Percentiles rank a stretch among this genome's conserved stretches.
Conservation (phyloP, 2,888 invertebrate genomes). For the Chrysina gloriosa region DNA sequence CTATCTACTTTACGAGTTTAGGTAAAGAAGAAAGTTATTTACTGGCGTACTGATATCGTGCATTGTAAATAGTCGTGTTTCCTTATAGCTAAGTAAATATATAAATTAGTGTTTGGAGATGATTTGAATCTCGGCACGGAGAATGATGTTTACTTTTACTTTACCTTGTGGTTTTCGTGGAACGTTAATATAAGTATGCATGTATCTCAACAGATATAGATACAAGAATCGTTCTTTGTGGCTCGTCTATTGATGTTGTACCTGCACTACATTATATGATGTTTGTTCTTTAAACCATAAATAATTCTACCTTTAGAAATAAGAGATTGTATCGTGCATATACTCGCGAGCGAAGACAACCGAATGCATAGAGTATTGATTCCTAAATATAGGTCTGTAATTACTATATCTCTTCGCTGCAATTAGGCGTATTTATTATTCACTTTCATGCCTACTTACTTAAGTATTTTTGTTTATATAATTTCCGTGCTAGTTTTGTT, state of each 20-base stretch:
- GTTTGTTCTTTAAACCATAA: constrained; percentile 2
- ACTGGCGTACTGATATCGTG: constrained; percentile 52
- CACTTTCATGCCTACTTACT: no score
- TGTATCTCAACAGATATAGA: not conserved
- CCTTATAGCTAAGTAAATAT: constrained; percentile 58
- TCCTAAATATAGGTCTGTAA: no score
- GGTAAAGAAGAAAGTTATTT: constrained; percentile 53
- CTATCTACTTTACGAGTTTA: constrained; percentile 52
- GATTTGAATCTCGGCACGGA: constrained; percentile 52
- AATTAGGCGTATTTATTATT: no score
- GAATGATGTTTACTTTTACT: constrained; percentile 40
- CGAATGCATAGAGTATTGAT: no score
- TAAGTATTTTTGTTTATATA: constrained; percentile 1
- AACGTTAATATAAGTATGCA: constrained; percentile 24
- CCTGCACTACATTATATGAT: constrained; percentile 9
- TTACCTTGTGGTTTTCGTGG: constrained; percentile 35
- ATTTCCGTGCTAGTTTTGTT: not conserved
- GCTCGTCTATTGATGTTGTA: not conserved
- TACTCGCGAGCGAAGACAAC: not conserved
- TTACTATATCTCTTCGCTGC: no score
- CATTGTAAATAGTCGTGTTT: constrained; percentile 57
- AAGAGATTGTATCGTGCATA: not conserved
- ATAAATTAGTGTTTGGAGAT: constrained; percentile 58
- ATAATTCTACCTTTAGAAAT: constrained; percentile 5
- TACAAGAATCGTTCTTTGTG: constrained; percentile 17